A percentile compares a stretch with the other conserved stretches of the same genome.
These are phyloP conservation scores for Machaerirhynchus nigripectus DNA, from an alignment of 2,113 vertebrate genomes.

Conservation along the genomic window DNA sequence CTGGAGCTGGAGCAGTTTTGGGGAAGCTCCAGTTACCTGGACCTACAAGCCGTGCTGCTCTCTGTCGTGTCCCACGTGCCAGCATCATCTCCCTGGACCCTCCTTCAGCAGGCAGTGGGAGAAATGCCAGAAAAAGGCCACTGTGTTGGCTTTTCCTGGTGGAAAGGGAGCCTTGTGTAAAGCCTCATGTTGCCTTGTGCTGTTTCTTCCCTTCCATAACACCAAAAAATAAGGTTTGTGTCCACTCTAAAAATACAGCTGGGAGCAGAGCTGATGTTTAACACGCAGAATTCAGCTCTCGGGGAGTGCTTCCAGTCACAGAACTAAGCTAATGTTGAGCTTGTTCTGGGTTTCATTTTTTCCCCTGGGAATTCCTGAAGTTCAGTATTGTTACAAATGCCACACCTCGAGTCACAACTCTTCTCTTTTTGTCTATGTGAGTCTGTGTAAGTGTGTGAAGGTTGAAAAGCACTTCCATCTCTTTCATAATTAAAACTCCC, in stretches of 20 bases:
- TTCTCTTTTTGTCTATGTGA: background rate
- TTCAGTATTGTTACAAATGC: background rate
- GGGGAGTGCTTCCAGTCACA: background rate
- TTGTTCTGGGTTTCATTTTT: background rate
- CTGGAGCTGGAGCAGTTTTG: background rate
- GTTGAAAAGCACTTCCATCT: background rate
- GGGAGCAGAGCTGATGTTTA: background rate
- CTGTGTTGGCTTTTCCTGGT: background rate
- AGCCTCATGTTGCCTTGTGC: background rate
- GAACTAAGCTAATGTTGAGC: background rate
- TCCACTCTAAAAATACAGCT: background rate
- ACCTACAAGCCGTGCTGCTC: background rate
- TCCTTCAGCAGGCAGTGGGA: background rate
- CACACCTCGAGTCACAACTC: background rate
- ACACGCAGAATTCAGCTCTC: background rate
- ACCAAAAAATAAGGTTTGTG: background rate
- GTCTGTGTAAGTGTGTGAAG: background rate
- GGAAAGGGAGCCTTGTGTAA: background rate
- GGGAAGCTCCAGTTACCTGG: background rate
- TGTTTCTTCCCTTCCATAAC: background rate
- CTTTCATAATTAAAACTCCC: background rate
- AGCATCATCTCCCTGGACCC: background rate
- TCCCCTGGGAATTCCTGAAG: background rate
- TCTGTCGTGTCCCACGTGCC: background rate
- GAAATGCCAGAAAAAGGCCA: background rate